Evolutionary conservation across 2,113 vertebrate species (phyloP).

Genomic region (Engystomops pustulosus): DNA sequence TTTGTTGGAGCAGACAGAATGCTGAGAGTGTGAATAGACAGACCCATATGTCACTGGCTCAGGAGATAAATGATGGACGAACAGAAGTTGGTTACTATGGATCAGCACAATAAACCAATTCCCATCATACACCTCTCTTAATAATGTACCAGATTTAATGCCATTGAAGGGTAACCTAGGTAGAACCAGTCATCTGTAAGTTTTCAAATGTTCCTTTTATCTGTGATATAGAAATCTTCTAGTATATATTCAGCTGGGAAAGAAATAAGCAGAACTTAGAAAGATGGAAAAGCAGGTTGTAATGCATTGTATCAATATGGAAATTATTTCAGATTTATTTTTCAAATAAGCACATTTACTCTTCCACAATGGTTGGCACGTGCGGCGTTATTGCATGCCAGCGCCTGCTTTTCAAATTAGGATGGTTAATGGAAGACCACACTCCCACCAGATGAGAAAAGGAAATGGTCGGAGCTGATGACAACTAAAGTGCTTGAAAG

Average conservation of each 20-base stretch:
- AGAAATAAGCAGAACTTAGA: background rate
- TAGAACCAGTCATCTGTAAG: slow-evolving; percentile 80
- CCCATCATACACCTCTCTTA: slow-evolving; percentile 80
- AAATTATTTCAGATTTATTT: background rate
- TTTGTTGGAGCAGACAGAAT: slow-evolving; percentile 81
- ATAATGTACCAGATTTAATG: slow-evolving; percentile 78
- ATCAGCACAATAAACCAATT: slow-evolving; percentile 83
- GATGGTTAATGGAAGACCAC: background rate
- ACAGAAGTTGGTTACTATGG: slow-evolving; percentile 77
- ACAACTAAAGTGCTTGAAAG: slow-evolving; percentile 7
- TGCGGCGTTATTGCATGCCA: background rate
- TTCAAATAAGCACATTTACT: background rate
- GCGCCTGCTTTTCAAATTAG: slow-evolving; percentile 11
- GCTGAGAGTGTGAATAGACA: slow-evolving; percentile 79
- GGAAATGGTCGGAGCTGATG: background rate
- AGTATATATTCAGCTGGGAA: slow-evolving; percentile 64
- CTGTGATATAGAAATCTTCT: slow-evolving; percentile 63
- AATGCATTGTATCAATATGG: background rate
- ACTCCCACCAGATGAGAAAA: background rate
- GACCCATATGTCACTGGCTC: slow-evolving; percentile 79
- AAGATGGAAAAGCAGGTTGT: background rate
- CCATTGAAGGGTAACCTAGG: slow-evolving; percentile 83
- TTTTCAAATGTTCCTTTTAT: slow-evolving; percentile 72
- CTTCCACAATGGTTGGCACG: slow-evolving; percentile 9
- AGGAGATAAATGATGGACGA: slow-evolving; percentile 80